These are phyloP conservation scores for Eurois occulta DNA, from an alignment of 2,888 invertebrate species.

Conservation along the genomic window DNA sequence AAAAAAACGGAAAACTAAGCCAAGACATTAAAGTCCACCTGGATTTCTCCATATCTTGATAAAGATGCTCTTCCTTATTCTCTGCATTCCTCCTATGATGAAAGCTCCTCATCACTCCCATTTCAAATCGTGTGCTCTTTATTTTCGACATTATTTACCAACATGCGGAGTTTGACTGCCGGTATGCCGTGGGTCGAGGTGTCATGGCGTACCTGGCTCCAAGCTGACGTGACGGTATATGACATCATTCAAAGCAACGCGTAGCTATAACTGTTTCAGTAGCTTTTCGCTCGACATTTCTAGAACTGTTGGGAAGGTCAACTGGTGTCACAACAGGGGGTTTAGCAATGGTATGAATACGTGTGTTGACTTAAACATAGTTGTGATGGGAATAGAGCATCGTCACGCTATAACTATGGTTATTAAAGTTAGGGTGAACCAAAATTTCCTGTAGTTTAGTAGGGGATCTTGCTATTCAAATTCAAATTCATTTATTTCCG, in stretches of 20 bases:
- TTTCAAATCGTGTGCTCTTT: neutral
- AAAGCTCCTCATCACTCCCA: neutral
- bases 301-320: constrained; percentile 31
- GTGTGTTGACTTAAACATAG: neutral
- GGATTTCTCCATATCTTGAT: neutral
- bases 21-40: too few species aligned
- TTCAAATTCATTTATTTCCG: too few species aligned
- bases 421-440: neutral
- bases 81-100: neutral
- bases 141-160: constrained; percentile 51
- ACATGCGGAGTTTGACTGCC: constrained; percentile 30
- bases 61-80: neutral
- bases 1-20: neutral
- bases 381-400: too few species aligned
- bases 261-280: constrained; percentile 1
- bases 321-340: neutral
- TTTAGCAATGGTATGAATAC: neutral
- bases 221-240: constrained; percentile 38
- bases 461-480: neutral
- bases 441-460: neutral
- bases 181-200: constrained; percentile 30
- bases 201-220: constrained; percentile 56
- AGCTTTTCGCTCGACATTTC: constrained; percentile 13
- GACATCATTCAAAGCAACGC: constrained; percentile 39
- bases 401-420: neutral